These are phyloP conservation scores for Tupaia tana DNA, from an alignment of 2,113 vertebrate genomes.

Conservation along the genomic window DNA sequence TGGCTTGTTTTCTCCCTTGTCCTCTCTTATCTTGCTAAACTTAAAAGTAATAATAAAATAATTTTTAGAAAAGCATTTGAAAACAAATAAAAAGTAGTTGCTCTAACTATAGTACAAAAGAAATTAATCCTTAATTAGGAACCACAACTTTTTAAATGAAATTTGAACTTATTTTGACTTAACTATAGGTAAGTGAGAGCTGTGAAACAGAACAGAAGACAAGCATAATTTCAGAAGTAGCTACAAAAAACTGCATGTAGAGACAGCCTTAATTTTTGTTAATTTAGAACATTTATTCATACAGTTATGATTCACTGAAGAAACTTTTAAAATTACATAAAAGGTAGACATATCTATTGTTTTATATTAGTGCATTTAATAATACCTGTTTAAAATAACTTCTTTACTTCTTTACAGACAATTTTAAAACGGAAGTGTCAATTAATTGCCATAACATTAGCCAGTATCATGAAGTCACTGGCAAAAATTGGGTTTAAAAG, in stretches of 20 bases:
- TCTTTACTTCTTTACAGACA: not conserved
- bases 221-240: not conserved
- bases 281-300: constrained; percentile 12
- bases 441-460: not conserved
- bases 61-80: not conserved
- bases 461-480: not conserved
- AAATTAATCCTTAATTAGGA: constrained; percentile 7
- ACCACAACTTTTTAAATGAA: constrained; percentile 1
- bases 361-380: not conserved
- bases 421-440: not conserved
- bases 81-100: not conserved
- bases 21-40: too few species aligned
- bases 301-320: not conserved
- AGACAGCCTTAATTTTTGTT: not conserved
- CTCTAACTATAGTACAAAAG: not conserved
- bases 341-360: not conserved
- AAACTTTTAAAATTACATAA: not conserved
- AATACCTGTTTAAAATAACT: not conserved
- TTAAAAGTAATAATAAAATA: not conserved
- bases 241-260: not conserved
- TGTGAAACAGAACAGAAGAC: not conserved
- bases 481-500: not conserved
- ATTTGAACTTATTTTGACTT: not conserved
- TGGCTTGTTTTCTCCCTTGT: too few species aligned
- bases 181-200: not conserved